Evolutionary conservation across 2,888 invertebrate genomes (phyloP).

Genomic region (Morpho achilles): DNA sequence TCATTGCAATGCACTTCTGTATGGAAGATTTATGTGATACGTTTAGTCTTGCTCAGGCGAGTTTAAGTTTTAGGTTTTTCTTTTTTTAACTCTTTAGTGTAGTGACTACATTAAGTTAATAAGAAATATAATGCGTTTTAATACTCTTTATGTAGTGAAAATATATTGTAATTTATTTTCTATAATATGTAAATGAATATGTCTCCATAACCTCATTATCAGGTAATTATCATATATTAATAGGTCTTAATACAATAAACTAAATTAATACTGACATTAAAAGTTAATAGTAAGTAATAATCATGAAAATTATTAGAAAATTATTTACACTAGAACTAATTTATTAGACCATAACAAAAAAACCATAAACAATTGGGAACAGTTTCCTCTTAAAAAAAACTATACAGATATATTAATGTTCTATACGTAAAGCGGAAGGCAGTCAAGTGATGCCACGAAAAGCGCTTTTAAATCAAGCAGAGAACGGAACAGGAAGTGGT

Average conservation of each 20-base stretch:
- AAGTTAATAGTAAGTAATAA: too few relatives aligned
- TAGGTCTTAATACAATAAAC: too few relatives aligned
- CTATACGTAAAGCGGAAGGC: conserved; percentile 41
- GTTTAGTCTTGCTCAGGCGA: conserved; percentile 8
- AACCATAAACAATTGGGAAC: background rate
- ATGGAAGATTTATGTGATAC: conserved; percentile 4
- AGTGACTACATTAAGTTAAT: too few relatives aligned
- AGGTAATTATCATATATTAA: too few relatives aligned
- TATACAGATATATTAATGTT: conserved; percentile 30
- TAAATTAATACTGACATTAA: too few relatives aligned
- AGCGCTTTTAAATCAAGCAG: conserved; percentile 58
- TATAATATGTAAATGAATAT: too few relatives aligned
- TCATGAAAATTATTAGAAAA: too few relatives aligned
- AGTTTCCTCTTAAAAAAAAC: conserved; percentile 2
- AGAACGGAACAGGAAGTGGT: conserved; percentile 47
- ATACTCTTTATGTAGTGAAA: too few relatives aligned
- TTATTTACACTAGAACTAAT: too few relatives aligned
- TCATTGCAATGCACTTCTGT: conserved; percentile 12
- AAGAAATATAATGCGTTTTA: too few relatives aligned
- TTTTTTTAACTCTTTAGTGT: background rate
- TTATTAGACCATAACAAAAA: background rate
- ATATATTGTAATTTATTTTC: too few relatives aligned
- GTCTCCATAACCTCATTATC: too few relatives aligned
- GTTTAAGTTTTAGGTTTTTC: background rate
- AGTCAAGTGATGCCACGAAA: conserved; percentile 52